Base-by-base conservation (phyloP, 2,113 vertebrate genomes). In the Pedetes capensis region DNA sequence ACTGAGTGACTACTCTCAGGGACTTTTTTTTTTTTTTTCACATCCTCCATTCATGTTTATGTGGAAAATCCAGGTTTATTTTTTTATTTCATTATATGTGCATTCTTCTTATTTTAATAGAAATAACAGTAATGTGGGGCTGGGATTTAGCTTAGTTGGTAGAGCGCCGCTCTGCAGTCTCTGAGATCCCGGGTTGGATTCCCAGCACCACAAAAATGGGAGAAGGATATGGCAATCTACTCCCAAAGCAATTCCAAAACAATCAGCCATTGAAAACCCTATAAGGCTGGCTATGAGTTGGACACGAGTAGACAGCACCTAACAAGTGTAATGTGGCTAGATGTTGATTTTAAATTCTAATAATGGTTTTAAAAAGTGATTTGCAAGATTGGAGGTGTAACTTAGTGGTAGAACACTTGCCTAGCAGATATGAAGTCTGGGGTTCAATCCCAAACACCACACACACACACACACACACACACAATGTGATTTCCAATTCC, bases 271-370 rank as follows among this genome's bases (percentile, higher is more conserved):
- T n/a, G n/a, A n/a, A n/a, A n/a, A n/a, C n/a, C n/a, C n/a, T n/a
- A n/a, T n/a, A n/a, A n/a, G n/a, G n/a, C n/a, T n/a, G n/a, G n/a
- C n/a, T n/a, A n/a, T n/a, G n/a, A n/a, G n/a, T n/a, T n/a, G n/a
- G n/a, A n/a, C n/a, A n/a, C n/a, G n/a, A n/a, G n/a, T n/a, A n/a
- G n/a, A n/a, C n/a, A n/a, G n/a, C n/a, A n/a, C n/a, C n/a, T n/a
- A n/a, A n/a, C n/a, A n/a, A 86, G 63, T 68, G 23, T 57, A n/a
- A 57, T 34, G 17, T 91, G 59, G 25, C 18, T 84, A 87, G 20
- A 87, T 55, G 32, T 0, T 69, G 42, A 61, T 94, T 90, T 93
- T 90, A 69, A 64, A 53, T 94, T 82, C 87, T 23, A 90, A 42
- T 68, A 53, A 16, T 72, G 14, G 55, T 82, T 86, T 87, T 83